These are phyloP conservation scores for Scaptomyza pallida DNA, from an alignment of 1,140 invertebrate genomes.

Conservation along the genomic window DNA sequence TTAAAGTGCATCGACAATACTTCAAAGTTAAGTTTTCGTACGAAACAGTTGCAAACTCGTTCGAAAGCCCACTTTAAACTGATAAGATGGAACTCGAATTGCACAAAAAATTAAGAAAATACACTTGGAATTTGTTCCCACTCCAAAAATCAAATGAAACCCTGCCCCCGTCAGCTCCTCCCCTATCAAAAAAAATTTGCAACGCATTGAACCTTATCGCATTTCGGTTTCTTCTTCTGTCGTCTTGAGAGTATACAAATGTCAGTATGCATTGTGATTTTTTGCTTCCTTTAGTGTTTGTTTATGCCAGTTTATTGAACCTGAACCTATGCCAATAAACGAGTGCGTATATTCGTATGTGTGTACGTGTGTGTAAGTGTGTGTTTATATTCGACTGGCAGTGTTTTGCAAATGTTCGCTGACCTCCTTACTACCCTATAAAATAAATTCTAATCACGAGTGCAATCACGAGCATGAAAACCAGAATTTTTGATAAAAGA, in stretches of 20 bases:
- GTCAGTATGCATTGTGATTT: background rate
- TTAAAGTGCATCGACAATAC: too few species aligned
- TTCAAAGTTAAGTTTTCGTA: too few species aligned
- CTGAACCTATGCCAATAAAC: slow-evolving; percentile 59
- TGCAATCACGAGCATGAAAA: too few species aligned
- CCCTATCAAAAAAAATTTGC: background rate
- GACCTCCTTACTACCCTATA: background rate
- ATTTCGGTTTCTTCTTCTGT: background rate
- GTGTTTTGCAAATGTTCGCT: background rate
- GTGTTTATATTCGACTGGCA: background rate
- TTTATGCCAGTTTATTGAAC: slow-evolving; percentile 68
- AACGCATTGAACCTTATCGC: slow-evolving; percentile 4
- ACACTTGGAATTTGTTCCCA: background rate
- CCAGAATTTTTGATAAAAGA: background rate
- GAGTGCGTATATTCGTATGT: background rate
- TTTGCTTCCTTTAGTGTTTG: slow-evolving; percentile 13
- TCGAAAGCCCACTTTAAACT: too few species aligned
- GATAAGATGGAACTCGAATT: background rate
- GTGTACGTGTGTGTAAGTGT: slow-evolving; percentile 16
- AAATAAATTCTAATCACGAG: background rate
- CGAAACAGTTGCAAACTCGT: too few species aligned
- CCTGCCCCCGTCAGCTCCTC: too few species aligned
- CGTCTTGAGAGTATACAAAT: background rate
- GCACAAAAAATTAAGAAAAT: background rate
- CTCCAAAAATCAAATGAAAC: background rate